phyloP scores from a whole-genome alignment of 2,888 invertebrate species.

The Halictus ligatus region DNA sequence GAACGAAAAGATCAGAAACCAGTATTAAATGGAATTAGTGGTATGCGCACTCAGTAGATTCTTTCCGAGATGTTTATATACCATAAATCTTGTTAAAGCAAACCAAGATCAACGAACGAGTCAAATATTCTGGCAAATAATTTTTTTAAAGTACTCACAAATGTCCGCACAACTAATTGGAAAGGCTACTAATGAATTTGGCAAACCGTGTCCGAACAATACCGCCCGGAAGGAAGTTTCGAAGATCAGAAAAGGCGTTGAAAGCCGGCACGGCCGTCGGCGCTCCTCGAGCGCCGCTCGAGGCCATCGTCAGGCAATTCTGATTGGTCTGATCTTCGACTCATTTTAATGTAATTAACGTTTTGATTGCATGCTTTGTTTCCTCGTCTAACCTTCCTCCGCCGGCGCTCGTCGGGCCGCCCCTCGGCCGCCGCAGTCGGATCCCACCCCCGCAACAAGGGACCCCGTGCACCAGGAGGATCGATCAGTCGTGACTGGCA shows the following conservation, averaged over 20 bases:
- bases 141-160: no score
- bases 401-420: slow-evolving; percentile 53
- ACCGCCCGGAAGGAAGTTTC: not conserved
- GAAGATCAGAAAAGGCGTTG: not conserved
- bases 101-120: no score
- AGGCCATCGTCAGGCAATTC: slow-evolving; percentile 69
- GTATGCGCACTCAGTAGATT: no score
- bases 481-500: slow-evolving; percentile 77
- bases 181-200: not conserved
- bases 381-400: slow-evolving; percentile 73
- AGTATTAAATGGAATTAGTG: no score
- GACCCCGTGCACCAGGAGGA: slow-evolving; percentile 70
- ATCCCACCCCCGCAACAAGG: slow-evolving; percentile 65
- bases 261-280: not conserved
- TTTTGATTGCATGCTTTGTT: slow-evolving; percentile 83
- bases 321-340: slow-evolving; percentile 82
- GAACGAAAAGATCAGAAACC: no score
- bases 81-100: no score
- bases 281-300: slow-evolving; percentile 47
- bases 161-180: not conserved
- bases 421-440: slow-evolving; percentile 35
- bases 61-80: no score
- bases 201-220: not conserved
- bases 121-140: no score
- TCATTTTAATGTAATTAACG: slow-evolving; percentile 84